Base-by-base conservation (phyloP, 2,888 invertebrate genomes). In the Acronicta aceris region DNA sequence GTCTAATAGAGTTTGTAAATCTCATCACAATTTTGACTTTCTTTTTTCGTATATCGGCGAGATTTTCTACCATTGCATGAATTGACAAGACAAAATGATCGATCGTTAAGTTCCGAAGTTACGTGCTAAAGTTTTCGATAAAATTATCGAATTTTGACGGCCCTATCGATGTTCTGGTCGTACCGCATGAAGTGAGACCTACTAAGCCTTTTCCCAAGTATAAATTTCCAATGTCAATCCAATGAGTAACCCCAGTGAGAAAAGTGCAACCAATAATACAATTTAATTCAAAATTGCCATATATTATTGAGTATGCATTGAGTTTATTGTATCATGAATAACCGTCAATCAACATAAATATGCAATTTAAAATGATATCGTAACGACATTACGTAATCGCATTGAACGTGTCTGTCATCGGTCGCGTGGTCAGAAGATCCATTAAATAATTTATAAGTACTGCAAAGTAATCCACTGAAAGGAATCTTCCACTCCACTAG, bases 401-500 rank as follows among this genome's bases (percentile, higher is more conserved):
- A 66, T 65, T 67, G 58, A 57, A 68, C 55, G 42, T 53, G 67
- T 64, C 59, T 59, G 56, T 60, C 74, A 62, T 45, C 53, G 43
- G 58, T 57, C 56, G 67, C 62, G 64, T 70, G 68, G 55, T 73
- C 68, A 65, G 68, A 49, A 60, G 49, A 60, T 75, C 72, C 66
- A 78, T 81, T 81, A 82, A 77, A 80, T 82, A 80, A 81, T 79
- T 67, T 75, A 78, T 71, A n/a, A n/a, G n/a, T n/a, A 70, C 71
- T 76, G 61, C 65, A 75, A 55, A 76, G 70, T 78, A 71, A 81
- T 72, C 65, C 71, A 61, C 63, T 62, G 71, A 70, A 79, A 75
- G 88, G 83, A 86, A 87, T 85, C 76, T 87, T 88, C 87, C 85
- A 81, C 75, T 81, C 60, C 53, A 65, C 68, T 68, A 70, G 65